Conservation (phyloP, 2,113 vertebrate genomes). For the Dissostichus mawsoni region DNA sequence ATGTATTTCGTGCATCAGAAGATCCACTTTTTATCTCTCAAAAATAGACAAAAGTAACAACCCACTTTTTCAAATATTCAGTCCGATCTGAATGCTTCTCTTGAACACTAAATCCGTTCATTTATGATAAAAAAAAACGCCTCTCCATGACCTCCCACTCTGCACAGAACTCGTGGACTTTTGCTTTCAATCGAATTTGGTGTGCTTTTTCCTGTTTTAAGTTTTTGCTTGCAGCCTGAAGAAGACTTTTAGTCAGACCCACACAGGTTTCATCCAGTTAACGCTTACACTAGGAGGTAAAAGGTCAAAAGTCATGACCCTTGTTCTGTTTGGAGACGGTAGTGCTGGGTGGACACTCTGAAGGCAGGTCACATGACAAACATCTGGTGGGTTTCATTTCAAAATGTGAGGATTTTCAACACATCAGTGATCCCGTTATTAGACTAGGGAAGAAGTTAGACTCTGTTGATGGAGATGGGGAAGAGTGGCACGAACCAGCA, state of each 20-base stretch:
- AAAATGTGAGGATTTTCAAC: not conserved
- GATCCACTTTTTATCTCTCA: not conserved
- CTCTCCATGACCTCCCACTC: not conserved
- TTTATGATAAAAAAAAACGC: not conserved
- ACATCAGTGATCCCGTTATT: too few relatives aligned
- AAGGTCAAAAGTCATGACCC: conserved; percentile 6
- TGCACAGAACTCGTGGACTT: not conserved
- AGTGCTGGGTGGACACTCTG: too few relatives aligned
- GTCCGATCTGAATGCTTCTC: not conserved
- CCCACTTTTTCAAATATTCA: not conserved
- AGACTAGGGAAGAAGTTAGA: too few relatives aligned
- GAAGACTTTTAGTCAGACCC: not conserved
- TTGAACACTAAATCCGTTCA: not conserved
- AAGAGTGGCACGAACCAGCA: too few relatives aligned
- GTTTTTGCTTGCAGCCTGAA: not conserved
- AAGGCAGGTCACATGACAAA: not conserved
- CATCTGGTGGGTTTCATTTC: conserved; percentile 15
- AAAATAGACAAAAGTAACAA: not conserved
- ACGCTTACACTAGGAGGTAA: not conserved
- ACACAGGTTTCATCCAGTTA: not conserved
- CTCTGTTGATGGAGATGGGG: too few relatives aligned
- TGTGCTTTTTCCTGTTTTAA: not conserved
- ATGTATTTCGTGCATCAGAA: not conserved
- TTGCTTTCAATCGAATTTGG: not conserved
- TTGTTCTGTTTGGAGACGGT: too few relatives aligned